A percentile compares a stretch with the other conserved stretches of the same genome.
These are phyloP conservation scores for Aphelenchoides bicaudatus DNA, from an alignment of 2,888 invertebrate species.

Conservation along the genomic window DNA sequence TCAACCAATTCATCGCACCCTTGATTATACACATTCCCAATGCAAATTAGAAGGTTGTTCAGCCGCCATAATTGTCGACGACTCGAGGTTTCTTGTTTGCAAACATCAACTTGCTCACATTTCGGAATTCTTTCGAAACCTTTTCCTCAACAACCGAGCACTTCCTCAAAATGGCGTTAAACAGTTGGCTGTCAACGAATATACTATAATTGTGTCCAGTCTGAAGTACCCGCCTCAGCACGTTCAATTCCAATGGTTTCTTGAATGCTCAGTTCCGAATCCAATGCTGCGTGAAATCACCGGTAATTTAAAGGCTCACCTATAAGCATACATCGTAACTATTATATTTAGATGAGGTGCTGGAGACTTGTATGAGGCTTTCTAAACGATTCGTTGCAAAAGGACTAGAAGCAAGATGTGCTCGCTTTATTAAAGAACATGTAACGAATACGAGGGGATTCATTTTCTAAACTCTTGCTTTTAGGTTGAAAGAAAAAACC, in stretches of 20 bases:
- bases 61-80: slow-evolving; percentile 52
- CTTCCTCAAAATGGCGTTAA: slow-evolving; percentile 39
- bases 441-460: slow-evolving; percentile 28
- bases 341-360: slow-evolving; percentile 47
- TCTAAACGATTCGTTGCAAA: slow-evolving; percentile 51
- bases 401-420: slow-evolving; percentile 49
- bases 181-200: slow-evolving; percentile 35
- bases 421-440: slow-evolving; percentile 51
- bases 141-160: slow-evolving; percentile 43
- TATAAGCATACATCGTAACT: not conserved
- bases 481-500: no score
- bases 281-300: slow-evolving; percentile 55
- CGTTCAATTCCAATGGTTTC: slow-evolving; percentile 54
- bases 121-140: slow-evolving; percentile 54
- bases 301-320: slow-evolving; percentile 34
- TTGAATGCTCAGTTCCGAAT: slow-evolving; percentile 53
- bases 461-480: slow-evolving; percentile 1
- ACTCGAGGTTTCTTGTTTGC: slow-evolving; percentile 55
- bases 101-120: slow-evolving; percentile 58
- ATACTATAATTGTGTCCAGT: slow-evolving; percentile 38
- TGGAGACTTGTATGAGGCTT: slow-evolving; percentile 59
- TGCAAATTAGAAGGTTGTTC: slow-evolving; percentile 58
- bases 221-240: slow-evolving; percentile 38
- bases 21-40: slow-evolving; percentile 56
- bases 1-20: slow-evolving; percentile 34